Evolutionary conservation across 2,797 vertebrate genomes (phyloP).

Genomic region (Phoeniculus purpureus): DNA sequence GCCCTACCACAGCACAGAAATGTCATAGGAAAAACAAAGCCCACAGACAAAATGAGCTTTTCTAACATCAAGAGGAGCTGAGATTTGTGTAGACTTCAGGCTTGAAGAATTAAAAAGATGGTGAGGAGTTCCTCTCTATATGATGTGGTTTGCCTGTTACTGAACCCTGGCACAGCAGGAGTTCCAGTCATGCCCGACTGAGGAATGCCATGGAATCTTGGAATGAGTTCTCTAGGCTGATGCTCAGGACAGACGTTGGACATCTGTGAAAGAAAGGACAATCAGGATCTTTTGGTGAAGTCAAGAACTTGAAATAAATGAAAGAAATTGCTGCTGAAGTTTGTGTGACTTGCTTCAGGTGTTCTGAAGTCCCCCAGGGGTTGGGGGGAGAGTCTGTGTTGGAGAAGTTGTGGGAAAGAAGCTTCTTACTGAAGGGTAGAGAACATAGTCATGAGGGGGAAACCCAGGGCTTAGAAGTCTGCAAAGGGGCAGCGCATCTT

Average conservation of each 20-base stretch:
- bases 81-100: not conserved
- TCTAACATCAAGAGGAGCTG: conserved; percentile 18
- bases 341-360: not conserved
- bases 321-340: not conserved
- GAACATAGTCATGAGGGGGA: not conserved
- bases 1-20: conserved; percentile 31
- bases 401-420: not conserved
- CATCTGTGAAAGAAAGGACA: not conserved
- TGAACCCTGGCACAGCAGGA: not conserved
- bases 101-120: not conserved
- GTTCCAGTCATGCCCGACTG: not conserved
- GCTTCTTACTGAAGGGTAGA: not conserved
- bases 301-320: not conserved
- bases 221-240: not conserved
- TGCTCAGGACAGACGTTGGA: not conserved
- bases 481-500: not conserved
- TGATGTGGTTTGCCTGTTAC: conserved; percentile 2
- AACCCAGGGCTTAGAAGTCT: not conserved
- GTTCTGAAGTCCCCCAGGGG: not conserved
- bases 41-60: not conserved
- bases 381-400: not conserved
- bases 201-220: not conserved
- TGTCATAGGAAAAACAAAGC: not conserved
- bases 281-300: not conserved
- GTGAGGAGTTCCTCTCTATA: not conserved